Conservation (phyloP, 35 echinoderm and acorn worm genomes). For the Ptychodera flava region DNA sequence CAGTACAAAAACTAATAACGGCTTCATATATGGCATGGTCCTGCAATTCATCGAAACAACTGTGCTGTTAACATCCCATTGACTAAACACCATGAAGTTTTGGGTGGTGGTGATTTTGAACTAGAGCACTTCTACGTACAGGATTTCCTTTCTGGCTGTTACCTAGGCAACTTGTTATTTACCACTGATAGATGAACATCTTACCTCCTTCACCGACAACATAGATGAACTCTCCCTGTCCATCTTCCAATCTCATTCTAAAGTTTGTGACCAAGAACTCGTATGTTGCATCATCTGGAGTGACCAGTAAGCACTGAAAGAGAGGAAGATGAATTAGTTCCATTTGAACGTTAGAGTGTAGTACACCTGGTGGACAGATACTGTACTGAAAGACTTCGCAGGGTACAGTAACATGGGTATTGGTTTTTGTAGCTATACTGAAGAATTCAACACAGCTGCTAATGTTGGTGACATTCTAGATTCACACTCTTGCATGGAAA, state of each 20-base stretch:
- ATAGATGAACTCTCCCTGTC: conserved; percentile 84
- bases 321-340: conserved; percentile 3
- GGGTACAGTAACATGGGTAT: background rate
- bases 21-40: too few relatives aligned
- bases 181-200: too few relatives aligned
- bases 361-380: background rate
- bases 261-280: conserved; percentile 58
- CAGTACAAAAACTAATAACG: too few relatives aligned
- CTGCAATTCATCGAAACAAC: too few relatives aligned
- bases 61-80: too few relatives aligned
- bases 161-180: too few relatives aligned
- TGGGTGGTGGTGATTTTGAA: too few relatives aligned
- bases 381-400: background rate
- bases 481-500: background rate
- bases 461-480: too few relatives aligned
- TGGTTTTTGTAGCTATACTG: background rate
- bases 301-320: conserved; percentile 58
- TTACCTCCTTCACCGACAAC: conserved; percentile 76
- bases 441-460: background rate
- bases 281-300: conserved; percentile 57
- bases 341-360: background rate
- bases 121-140: too few relatives aligned
- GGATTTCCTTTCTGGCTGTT: too few relatives aligned
- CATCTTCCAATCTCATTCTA: conserved; percentile 50
- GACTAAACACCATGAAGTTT: too few relatives aligned